Percentiles rank a stretch among this genome's conserved stretches.
Conservation (phyloP, 2,888 invertebrate genomes). For the Fragum fragum region DNA sequence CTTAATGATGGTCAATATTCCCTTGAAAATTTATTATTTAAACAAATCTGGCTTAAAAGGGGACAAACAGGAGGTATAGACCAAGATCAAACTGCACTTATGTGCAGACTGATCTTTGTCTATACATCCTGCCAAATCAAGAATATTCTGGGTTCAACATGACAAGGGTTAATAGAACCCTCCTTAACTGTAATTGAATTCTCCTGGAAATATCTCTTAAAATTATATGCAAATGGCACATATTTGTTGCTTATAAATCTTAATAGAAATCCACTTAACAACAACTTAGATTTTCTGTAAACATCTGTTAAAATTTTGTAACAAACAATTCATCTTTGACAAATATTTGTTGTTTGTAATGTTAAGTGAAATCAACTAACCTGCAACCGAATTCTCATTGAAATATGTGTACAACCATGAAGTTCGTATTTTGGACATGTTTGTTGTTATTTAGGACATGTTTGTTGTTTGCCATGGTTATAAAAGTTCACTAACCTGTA, state of each 20-base stretch:
- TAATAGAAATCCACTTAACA: slow-evolving; percentile 48
- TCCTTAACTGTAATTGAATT: slow-evolving; percentile 71
- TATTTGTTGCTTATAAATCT: slow-evolving; percentile 34
- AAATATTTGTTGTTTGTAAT: slow-evolving; percentile 36
- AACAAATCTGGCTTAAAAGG: too few relatives aligned
- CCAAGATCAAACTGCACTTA: too few relatives aligned
- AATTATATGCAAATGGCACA: slow-evolving; percentile 32
- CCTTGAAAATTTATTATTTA: too few relatives aligned
- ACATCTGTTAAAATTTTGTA: slow-evolving; percentile 70
- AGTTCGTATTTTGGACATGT: slow-evolving; percentile 63
- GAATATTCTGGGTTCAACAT: too few relatives aligned
- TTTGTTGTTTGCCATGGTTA: slow-evolving; percentile 24
- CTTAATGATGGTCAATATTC: too few relatives aligned
- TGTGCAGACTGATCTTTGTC: too few relatives aligned
- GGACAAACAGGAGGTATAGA: too few relatives aligned
- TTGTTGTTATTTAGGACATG: too few relatives aligned
- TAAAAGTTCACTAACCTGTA: slow-evolving; percentile 56
- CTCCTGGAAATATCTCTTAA: slow-evolving; percentile 8
- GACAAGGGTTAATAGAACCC: too few relatives aligned
- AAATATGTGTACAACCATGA: slow-evolving; percentile 70
- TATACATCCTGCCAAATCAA: too few relatives aligned
- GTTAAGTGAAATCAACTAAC: slow-evolving; percentile 40
- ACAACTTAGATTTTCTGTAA: slow-evolving; percentile 66
- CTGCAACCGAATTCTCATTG: slow-evolving; percentile 68
- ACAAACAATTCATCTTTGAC: slow-evolving; percentile 65